Conservation (phyloP, 1,140 invertebrate species). For the Ephestia elutella region DNA sequence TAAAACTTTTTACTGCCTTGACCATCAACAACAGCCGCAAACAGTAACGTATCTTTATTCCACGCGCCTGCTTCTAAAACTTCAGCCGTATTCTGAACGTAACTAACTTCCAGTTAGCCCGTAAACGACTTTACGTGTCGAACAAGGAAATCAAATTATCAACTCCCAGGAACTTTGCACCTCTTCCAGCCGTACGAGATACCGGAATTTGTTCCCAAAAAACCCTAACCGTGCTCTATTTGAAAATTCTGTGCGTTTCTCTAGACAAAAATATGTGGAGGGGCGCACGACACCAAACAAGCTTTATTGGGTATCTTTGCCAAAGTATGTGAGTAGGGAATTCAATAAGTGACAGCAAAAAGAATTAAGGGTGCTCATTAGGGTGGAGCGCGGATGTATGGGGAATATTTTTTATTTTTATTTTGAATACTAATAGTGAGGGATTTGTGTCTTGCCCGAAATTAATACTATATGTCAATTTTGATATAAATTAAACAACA, state of each 20-base stretch:
- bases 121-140: conserved; percentile 68
- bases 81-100: conserved; percentile 41
- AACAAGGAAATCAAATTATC: conserved; percentile 70
- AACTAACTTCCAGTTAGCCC: conserved; percentile 53
- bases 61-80: conserved; percentile 32
- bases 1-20: conserved; percentile 4
- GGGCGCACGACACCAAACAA: conserved; percentile 53
- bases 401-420: too few species aligned
- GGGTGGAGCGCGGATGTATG: too few species aligned
- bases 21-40: conserved; percentile 22
- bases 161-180: conserved; percentile 57
- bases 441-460: too few species aligned
- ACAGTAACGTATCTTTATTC: conserved; percentile 36
- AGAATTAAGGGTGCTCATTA: conserved; percentile 60
- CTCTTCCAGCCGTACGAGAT: conserved; percentile 44
- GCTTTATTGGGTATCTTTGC: conserved; percentile 64
- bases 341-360: conserved; percentile 64
- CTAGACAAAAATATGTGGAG: conserved; percentile 57
- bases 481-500: too few species aligned
- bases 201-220: conserved; percentile 48
- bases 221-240: conserved; percentile 44
- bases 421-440: too few species aligned
- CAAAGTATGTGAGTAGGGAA: conserved; percentile 60
- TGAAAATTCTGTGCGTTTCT: conserved; percentile 58
- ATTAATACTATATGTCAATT: too few species aligned